These are phyloP conservation scores for Coregonus ussuriensis DNA, from an alignment of 2,797 vertebrate genomes.

Conservation along the genomic window DNA sequence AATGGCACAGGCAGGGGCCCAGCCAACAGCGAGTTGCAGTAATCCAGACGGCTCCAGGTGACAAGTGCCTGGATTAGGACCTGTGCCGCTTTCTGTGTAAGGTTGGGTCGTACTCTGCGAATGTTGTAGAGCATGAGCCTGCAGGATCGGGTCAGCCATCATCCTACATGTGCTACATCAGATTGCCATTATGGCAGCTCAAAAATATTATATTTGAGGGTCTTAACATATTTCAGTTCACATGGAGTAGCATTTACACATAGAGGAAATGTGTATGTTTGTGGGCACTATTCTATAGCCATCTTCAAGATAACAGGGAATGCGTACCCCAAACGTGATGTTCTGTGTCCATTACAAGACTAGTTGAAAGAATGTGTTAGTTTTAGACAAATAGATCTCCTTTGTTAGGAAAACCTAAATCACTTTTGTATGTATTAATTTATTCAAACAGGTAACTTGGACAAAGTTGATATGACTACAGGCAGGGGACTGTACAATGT, in stretches of 20 bases:
- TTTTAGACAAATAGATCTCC: background rate
- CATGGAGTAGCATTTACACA: background rate
- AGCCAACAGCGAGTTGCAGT: too few relatives aligned
- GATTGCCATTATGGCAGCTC: constrained; percentile 11
- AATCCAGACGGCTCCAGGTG: too few relatives aligned
- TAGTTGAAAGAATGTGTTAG: background rate
- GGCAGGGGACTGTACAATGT: background rate
- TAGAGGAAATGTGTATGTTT: background rate
- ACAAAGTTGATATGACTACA: background rate
- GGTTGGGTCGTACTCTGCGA: too few relatives aligned
- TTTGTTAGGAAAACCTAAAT: background rate
- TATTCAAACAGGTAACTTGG: background rate
- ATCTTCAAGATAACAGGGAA: background rate
- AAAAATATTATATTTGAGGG: background rate
- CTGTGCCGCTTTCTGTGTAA: too few relatives aligned
- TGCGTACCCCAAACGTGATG: background rate
- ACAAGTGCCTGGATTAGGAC: too few relatives aligned
- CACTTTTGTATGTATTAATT: background rate
- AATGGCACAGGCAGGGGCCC: too few relatives aligned
- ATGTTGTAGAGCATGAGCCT: too few relatives aligned
- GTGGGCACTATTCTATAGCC: background rate
- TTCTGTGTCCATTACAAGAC: background rate
- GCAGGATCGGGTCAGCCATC: background rate
- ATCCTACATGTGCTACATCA: constrained; percentile 3
- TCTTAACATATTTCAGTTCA: background rate